Base-by-base conservation (phyloP, 2,888 invertebrate genomes). In the Glyphotaelius pellucidus region DNA sequence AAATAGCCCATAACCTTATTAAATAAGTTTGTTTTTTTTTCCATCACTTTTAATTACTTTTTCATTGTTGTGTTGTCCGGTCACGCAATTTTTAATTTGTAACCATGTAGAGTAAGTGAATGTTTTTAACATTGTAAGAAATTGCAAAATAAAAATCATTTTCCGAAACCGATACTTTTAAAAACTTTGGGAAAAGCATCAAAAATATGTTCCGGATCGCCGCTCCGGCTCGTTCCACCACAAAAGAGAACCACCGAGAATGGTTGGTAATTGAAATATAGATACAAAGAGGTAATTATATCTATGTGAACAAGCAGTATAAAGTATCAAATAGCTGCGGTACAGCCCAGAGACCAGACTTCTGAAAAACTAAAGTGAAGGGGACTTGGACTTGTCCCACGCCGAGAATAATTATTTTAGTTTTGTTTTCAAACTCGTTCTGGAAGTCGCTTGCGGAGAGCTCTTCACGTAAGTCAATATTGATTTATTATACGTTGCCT, bases 321-420 rank as follows among this genome's bases (percentile, higher is more conserved):
- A 67, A 67, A 67, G n/a, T n/a, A 67, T 67, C 67, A 67, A 67
- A 25, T 67, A 67, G n/a, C 19, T 25, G 15, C 67, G 14, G 52
- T 19, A 67, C 67, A 67, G 67, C 67, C 67, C 67, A 67, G 67
- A 84, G 38, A 84, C 84, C 32, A 32, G 83, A 83, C 31, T 83
- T 47, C 32, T 38, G 31, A 67, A 52, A 67, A 47, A 52, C 52
- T 9, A 87, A 87, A 87, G 87, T 87, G 87, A 87, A 87, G 87
- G 87, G 87, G 31, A 67, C 87, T 52, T 11, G 19, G n/a, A n/a
- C n/a, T n/a, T 42, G 52, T 31, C 87, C 32, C 32, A 35, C 83
- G 25, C 83, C 15, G 83, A 83, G 83, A 31, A 67, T 67, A 67
- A 67, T 67, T 67, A 67, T 67, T 86, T 86, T 42, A 86, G 86